A percentile compares a stretch with the other conserved stretches of the same genome.
These are phyloP conservation scores for Nemopilema nomurai DNA, from an alignment of 30 jellyfish, hydroid and myxozoan genomes.

Conservation along the genomic window DNA sequence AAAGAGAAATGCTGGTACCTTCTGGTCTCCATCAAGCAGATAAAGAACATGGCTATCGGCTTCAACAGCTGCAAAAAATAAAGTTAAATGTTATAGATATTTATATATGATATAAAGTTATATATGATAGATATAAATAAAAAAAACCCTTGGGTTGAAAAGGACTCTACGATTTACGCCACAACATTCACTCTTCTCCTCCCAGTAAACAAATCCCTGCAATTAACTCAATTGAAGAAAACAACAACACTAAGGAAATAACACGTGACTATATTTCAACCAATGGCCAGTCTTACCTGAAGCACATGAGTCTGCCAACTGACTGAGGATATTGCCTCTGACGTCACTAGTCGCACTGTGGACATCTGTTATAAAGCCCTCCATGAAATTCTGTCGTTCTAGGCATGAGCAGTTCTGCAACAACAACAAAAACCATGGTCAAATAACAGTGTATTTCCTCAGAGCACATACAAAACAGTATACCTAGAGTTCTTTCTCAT, in stretches of 20 bases:
- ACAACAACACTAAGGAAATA: no score
- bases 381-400: constrained; percentile 92
- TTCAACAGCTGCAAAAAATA: constrained; percentile 69
- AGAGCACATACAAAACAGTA: no score
- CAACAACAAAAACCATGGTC: not conserved
- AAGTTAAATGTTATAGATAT: not conserved
- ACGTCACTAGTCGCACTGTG: constrained; percentile 83
- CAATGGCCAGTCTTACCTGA: constrained; percentile 90
- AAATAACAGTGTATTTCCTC: no score
- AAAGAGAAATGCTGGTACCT: constrained; percentile 56
- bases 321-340: constrained; percentile 82
- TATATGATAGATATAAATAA: not conserved
- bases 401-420: constrained; percentile 83
- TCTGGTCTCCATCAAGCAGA: constrained; percentile 76
- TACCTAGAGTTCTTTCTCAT: no score
- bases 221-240: no score
- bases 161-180: no score
- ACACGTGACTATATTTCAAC: no score
- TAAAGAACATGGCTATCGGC: constrained; percentile 87
- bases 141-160: no score
- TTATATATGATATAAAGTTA: not conserved
- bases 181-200: no score
- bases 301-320: constrained; percentile 92
- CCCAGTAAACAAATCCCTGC: no score
- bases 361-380: constrained; percentile 77